Percentiles rank a stretch among this genome's conserved stretches.
Conservation (phyloP, 1,140 invertebrate species). For the Zaprionus africanus region DNA sequence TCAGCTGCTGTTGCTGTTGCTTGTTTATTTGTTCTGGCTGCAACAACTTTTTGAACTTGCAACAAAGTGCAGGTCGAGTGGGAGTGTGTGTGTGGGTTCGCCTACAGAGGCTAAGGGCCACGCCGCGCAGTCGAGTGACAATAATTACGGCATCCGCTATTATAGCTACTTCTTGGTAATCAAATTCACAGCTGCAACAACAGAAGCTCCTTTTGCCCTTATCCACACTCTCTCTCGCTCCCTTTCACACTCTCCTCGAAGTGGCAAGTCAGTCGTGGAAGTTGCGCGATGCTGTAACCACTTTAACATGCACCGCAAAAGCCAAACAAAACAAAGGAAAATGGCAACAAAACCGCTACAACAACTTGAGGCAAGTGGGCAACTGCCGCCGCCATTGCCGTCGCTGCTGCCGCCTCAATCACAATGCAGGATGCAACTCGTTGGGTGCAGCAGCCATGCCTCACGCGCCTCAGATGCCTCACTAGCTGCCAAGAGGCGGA, state of each 20-base stretch:
- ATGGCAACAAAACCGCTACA: slow-evolving; percentile 72
- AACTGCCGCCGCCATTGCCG: slow-evolving; percentile 13
- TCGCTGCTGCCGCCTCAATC: slow-evolving; percentile 7
- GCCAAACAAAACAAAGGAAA: slow-evolving; percentile 66
- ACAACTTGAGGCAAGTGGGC: slow-evolving; percentile 71
- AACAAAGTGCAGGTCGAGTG: slow-evolving; percentile 64
- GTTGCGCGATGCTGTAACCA: slow-evolving; percentile 51
- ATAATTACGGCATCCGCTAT: slow-evolving; percentile 66
- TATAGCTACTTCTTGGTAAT: slow-evolving; percentile 54
- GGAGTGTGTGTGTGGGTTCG: neutral
- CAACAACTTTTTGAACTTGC: slow-evolving; percentile 74
- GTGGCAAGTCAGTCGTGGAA: slow-evolving; percentile 18
- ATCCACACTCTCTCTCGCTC: neutral
- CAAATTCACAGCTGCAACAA: slow-evolving; percentile 62
- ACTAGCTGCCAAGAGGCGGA: slow-evolving; percentile 53
- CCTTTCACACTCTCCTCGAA: slow-evolving; percentile 9
- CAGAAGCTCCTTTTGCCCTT: neutral
- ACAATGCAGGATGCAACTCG: slow-evolving; percentile 12
- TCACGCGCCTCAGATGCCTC: slow-evolving; percentile 12
- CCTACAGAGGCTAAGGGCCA: slow-evolving; percentile 53
- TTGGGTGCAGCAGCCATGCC: slow-evolving; percentile 18
- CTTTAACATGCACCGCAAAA: slow-evolving; percentile 74
- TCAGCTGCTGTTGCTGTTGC: slow-evolving; percentile 45
- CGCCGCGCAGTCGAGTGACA: slow-evolving; percentile 54
- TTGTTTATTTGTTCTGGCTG: slow-evolving; percentile 60